phyloP scores from a whole-genome alignment of 1,140 invertebrate species.

The Drosophila rufa region DNA sequence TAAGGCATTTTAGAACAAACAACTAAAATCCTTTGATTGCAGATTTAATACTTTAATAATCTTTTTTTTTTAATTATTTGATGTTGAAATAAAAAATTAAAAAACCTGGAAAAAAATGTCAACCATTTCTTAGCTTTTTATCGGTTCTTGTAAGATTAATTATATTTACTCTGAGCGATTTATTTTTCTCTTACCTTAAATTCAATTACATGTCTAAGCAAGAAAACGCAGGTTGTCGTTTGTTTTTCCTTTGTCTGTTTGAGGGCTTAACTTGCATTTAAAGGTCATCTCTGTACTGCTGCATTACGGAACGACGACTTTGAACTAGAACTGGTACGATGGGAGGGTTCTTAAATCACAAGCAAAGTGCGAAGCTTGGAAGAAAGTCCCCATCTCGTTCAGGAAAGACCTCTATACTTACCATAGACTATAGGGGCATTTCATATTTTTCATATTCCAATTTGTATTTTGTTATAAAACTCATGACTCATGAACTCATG shows the following conservation, averaged over 20 bases:
- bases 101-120: not conserved
- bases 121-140: not conserved
- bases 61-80: not conserved
- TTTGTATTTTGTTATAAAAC: no score
- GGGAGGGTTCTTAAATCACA: not conserved
- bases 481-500: no score
- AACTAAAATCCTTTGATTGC: not conserved
- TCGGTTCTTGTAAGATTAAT: constrained; percentile 42
- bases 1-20: no score
- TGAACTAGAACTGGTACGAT: constrained; percentile 57
- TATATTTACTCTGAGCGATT: constrained; percentile 40
- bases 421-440: no score
- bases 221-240: not conserved
- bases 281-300: constrained; percentile 63
- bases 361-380: not conserved
- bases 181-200: constrained; percentile 30
- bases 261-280: constrained; percentile 71
- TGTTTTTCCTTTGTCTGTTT: constrained; percentile 18
- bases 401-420: no score
- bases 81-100: not conserved
- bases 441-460: no score
- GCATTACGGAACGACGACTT: constrained; percentile 51
- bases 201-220: constrained; percentile 39
- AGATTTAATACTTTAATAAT: not conserved
- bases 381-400: not conserved